These are phyloP conservation scores for Pollenia angustigena DNA, from an alignment of 2,888 invertebrate species.

Conservation along the genomic window DNA sequence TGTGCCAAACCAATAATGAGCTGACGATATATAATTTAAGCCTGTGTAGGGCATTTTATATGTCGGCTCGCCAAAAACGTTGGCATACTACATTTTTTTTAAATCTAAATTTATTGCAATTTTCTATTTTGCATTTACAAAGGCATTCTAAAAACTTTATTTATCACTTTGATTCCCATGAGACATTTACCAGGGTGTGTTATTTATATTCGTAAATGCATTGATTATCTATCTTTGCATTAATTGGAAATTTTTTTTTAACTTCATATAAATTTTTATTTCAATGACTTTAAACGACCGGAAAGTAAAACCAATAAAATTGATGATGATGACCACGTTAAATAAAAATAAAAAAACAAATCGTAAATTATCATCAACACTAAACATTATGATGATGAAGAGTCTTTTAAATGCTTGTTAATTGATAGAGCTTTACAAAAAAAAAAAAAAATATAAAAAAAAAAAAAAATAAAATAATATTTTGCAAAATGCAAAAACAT, in stretches of 20 bases:
- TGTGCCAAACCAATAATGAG: too few species aligned
- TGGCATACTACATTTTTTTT: too few species aligned
- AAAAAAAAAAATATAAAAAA: too few species aligned
- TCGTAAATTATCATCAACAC: constrained; percentile 10
- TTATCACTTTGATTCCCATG: neutral
- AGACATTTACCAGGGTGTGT: constrained; percentile 50
- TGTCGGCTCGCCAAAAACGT: too few species aligned
- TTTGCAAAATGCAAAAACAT: neutral
- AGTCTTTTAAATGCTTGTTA: constrained; percentile 8
- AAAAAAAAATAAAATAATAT: neutral
- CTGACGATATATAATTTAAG: too few species aligned
- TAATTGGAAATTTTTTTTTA: constrained; percentile 17
- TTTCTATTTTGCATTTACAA: neutral
- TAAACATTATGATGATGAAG: constrained; percentile 34
- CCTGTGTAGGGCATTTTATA: too few species aligned
- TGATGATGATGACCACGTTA: constrained; percentile 54
- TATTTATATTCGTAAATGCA: neutral
- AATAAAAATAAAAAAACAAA: neutral
- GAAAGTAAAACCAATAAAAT: constrained; percentile 72
- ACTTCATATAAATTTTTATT: constrained; percentile 31
- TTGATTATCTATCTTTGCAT: neutral
- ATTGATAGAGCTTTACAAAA: neutral
- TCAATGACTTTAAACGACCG: constrained; percentile 65
- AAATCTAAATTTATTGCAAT: neutral
- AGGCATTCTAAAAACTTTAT: neutral